phyloP scores from a whole-genome alignment of 2,113 vertebrate genomes.

The Isurus oxyrinchus region DNA sequence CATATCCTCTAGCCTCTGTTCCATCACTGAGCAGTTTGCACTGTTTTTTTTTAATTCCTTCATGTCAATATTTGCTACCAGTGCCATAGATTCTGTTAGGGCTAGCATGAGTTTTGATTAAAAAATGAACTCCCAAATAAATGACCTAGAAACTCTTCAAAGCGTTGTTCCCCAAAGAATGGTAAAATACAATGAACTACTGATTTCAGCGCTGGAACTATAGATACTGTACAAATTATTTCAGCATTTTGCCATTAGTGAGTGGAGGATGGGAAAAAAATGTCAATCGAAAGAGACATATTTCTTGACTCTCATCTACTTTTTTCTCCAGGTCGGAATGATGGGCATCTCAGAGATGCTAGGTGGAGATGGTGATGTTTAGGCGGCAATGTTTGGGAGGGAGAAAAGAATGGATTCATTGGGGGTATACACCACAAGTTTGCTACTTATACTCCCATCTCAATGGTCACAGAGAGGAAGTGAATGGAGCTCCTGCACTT shows the following conservation, averaged over 20 bases:
- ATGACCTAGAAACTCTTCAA: no score
- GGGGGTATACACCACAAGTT: background rate
- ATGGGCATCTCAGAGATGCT: background rate
- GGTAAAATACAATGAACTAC: background rate
- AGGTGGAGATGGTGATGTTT: background rate
- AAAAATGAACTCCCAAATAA: background rate
- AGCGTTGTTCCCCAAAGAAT: background rate
- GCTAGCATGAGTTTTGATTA: background rate
- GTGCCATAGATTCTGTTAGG: background rate
- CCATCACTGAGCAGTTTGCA: background rate
- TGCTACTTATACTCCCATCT: background rate
- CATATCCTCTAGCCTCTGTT: background rate
- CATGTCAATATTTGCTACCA: background rate
- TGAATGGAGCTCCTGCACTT: no score
- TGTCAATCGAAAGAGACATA: background rate
- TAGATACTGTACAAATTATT: background rate
- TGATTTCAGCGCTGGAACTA: background rate
- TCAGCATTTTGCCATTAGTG: background rate
- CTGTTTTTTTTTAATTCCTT: background rate
- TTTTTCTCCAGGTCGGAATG: background rate
- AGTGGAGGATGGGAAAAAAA: background rate
- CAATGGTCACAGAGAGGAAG: background rate
- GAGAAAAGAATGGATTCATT: background rate
- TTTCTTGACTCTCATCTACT: background rate
- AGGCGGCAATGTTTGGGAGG: no score